Conservation (phyloP, 1,140 invertebrate genomes). For the Drosophila sturtevanti region DNA sequence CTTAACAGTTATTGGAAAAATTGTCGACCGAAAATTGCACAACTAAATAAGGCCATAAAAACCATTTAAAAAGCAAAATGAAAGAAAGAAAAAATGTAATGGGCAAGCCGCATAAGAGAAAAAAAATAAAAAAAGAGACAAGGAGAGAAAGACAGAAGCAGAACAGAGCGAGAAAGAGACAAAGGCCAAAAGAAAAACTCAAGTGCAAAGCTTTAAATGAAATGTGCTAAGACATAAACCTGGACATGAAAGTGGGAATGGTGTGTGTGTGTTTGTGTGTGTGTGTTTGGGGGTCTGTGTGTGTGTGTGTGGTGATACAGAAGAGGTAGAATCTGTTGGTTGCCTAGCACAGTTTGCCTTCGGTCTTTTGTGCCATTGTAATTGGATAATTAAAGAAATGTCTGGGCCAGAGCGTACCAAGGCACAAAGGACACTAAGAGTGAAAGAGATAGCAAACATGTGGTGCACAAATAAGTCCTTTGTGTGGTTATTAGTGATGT, state of each 20-base stretch:
- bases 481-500: neutral
- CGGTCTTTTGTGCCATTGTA: constrained; percentile 64
- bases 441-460: constrained; percentile 42
- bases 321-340: constrained; percentile 5
- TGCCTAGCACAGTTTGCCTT: constrained; percentile 16
- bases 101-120: too few relatives aligned
- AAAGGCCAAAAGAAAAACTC: constrained; percentile 18
- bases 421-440: constrained; percentile 24
- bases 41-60: constrained; percentile 61
- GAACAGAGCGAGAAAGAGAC: neutral
- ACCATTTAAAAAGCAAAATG: constrained; percentile 2
- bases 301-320: neutral
- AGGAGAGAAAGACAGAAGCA: neutral
- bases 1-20: constrained; percentile 66
- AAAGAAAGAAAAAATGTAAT: neutral
- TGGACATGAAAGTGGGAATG: neutral
- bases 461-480: constrained; percentile 26
- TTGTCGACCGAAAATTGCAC: constrained; percentile 30
- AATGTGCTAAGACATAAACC: constrained; percentile 47
- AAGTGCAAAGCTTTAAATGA: constrained; percentile 36
- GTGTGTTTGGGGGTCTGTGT: neutral
- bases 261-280: neutral
- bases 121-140: neutral
- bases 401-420: constrained; percentile 44
- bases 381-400: constrained; percentile 80